Evolutionary conservation across 2,888 invertebrate genomes (phyloP).

Genomic region (Epicampocera succincta): DNA sequence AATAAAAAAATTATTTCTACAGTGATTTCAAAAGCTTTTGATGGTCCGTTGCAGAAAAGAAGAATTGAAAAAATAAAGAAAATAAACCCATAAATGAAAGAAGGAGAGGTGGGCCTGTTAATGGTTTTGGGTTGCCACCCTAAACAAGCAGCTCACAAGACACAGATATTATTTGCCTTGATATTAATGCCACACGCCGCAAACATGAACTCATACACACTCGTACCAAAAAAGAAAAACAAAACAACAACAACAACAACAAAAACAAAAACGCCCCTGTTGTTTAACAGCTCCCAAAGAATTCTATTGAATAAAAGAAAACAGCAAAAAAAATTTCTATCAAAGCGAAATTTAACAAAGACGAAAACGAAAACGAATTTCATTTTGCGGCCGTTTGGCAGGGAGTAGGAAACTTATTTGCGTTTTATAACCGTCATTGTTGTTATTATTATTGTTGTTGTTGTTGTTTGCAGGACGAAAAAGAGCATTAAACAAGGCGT

Average conservation of each 20-base stretch:
- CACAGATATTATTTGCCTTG: constrained; percentile 46
- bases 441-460: constrained; percentile 32
- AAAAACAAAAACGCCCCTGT: constrained; percentile 58
- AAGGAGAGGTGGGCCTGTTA: constrained; percentile 50
- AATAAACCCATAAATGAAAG: constrained; percentile 15
- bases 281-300: constrained; percentile 57
- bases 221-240: too few species aligned
- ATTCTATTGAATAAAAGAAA: not conserved
- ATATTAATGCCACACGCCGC: constrained; percentile 67
- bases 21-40: constrained; percentile 61
- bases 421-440: constrained; percentile 43
- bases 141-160: constrained; percentile 26
- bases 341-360: constrained; percentile 58
- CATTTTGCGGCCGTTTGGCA: constrained; percentile 37
- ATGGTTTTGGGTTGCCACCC: constrained; percentile 64
- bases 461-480: constrained; percentile 67
- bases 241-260: constrained; percentile 30
- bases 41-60: constrained; percentile 34
- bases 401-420: constrained; percentile 55
- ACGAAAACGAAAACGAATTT: constrained; percentile 17
- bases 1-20: constrained; percentile 53
- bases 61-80: not conserved
- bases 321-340: constrained; percentile 28
- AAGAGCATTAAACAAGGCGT: constrained; percentile 82
- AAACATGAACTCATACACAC: constrained; percentile 44